Evolutionary conservation across 2,797 vertebrate species (phyloP).

Genomic region (Sebastes nivosus): DNA sequence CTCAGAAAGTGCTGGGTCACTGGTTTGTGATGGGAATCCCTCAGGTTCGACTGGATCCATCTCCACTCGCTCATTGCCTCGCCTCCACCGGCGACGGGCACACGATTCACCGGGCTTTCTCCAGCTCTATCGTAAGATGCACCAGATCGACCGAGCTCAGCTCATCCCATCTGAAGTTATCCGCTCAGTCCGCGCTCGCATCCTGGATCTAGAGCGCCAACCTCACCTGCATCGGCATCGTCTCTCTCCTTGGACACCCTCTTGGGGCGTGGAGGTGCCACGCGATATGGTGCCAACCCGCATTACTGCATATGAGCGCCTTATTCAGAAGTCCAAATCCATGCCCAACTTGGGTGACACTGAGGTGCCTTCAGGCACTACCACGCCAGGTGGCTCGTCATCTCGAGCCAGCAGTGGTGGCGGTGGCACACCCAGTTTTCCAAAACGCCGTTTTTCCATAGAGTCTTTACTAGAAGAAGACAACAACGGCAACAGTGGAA

Average conservation of each 20-base stretch:
- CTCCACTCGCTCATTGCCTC: slow-evolving; percentile 66
- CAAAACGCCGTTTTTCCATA: slow-evolving; percentile 93
- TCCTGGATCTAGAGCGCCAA: slow-evolving; percentile 93
- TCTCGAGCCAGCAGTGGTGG: slow-evolving; percentile 85
- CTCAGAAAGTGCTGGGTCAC: slow-evolving; percentile 92
- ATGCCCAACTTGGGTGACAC: slow-evolving; percentile 94
- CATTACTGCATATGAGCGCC: slow-evolving; percentile 93
- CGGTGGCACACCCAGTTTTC: slow-evolving; percentile 76
- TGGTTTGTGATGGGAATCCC: slow-evolving; percentile 86
- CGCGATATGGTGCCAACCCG: slow-evolving; percentile 93
- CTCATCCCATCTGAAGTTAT: slow-evolving; percentile 94
- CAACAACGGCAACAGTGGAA: slow-evolving; percentile 65
- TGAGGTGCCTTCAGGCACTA: slow-evolving; percentile 87
- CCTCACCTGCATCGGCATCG: slow-evolving; percentile 83
- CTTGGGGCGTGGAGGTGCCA: slow-evolving; percentile 90
- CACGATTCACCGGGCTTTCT: slow-evolving; percentile 94
- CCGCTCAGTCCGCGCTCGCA: slow-evolving; percentile 94
- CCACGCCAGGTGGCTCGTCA: slow-evolving; percentile 86
- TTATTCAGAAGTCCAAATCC: slow-evolving; percentile 98
- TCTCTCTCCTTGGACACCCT: slow-evolving; percentile 86
- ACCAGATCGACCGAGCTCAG: slow-evolving; percentile 95
- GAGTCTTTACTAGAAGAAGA: slow-evolving; percentile 96
- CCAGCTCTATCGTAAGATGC: slow-evolving; percentile 98
- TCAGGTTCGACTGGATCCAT: slow-evolving; percentile 44
- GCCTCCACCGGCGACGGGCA: slow-evolving; percentile 75